These are phyloP conservation scores for Hemaris fuciformis DNA, from an alignment of 2,888 invertebrate species.

Conservation along the genomic window DNA sequence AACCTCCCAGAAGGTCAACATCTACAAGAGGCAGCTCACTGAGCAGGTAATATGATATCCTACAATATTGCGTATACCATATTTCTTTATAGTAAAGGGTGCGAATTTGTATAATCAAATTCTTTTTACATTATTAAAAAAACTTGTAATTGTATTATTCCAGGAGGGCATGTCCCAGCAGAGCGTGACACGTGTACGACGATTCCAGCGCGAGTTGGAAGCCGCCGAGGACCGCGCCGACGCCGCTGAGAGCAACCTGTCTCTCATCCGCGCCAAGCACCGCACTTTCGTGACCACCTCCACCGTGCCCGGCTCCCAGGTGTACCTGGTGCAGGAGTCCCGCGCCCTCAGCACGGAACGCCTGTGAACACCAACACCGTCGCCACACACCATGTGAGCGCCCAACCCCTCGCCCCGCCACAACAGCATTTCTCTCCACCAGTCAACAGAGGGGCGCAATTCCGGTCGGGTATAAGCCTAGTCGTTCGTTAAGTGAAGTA, in stretches of 20 bases:
- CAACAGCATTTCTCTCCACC: conserved; percentile 72
- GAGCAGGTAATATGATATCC: conserved; percentile 86
- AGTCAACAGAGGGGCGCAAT: conserved; percentile 65
- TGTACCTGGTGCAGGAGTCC: conserved; percentile 94
- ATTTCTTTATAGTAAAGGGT: not conserved
- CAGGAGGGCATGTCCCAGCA: conserved; percentile 96
- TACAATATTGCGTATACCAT: not conserved
- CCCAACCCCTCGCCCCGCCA: conserved; percentile 49
- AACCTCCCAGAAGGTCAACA: conserved; percentile 91
- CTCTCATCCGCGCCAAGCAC: conserved; percentile 98
- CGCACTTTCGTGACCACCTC: conserved; percentile 98
- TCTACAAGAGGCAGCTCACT: conserved; percentile 97
- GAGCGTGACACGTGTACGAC: conserved; percentile 96
- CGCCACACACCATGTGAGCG: conserved; percentile 53
- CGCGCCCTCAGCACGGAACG: conserved; percentile 82
- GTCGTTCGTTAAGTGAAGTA: conserved; percentile 74
- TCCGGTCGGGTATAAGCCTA: conserved; percentile 80
- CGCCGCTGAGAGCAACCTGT: conserved; percentile 95
- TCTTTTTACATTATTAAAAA: not conserved
- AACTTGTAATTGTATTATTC: conserved; percentile 21
- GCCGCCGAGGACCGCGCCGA: conserved; percentile 99
- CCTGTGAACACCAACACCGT: conserved; percentile 42
- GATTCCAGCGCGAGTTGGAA: conserved; percentile 99
- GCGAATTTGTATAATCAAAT: too few relatives aligned
- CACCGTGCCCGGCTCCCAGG: conserved; percentile 94